These are phyloP conservation scores for Gerris buenoi DNA, from an alignment of 1,140 invertebrate genomes.

Conservation along the genomic window DNA sequence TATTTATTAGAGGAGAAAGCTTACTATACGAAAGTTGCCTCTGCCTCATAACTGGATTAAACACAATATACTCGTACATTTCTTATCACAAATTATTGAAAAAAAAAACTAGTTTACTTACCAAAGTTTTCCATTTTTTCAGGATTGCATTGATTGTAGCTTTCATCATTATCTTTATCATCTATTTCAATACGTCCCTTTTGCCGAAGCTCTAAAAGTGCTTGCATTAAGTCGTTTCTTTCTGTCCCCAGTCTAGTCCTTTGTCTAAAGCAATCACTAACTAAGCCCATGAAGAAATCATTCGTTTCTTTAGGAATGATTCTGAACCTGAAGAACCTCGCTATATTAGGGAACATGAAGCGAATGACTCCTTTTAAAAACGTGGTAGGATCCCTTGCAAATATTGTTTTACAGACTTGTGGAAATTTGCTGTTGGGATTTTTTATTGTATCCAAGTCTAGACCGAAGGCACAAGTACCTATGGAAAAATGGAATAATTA, in stretches of 20 bases:
- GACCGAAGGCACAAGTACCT: not conserved
- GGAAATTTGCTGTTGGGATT: not conserved
- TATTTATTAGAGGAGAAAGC: no score
- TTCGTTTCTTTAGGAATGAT: not conserved
- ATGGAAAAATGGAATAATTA: no score
- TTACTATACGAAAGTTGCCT: no score
- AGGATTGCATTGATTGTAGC: no score
- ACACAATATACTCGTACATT: no score
- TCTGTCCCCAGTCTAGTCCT: not conserved
- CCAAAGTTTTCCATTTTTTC: no score
- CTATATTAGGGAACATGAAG: not conserved
- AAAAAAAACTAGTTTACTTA: no score
- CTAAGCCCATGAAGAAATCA: not conserved
- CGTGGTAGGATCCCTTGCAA: not conserved
- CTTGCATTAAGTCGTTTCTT: not conserved
- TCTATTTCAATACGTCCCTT: not conserved
- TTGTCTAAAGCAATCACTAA: not conserved
- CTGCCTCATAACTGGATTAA: no score
- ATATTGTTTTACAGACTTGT: not conserved
- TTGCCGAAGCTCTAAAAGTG: not conserved
- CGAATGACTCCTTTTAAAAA: not conserved
- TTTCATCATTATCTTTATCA: no score
- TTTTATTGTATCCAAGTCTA: not conserved
- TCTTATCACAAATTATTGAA: no score
- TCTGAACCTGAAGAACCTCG: not conserved